Percentiles rank a stretch among this genome's conserved stretches.
These are phyloP conservation scores for Naso thynnoides DNA, from an alignment of 2,797 vertebrate genomes.

Conservation along the genomic window DNA sequence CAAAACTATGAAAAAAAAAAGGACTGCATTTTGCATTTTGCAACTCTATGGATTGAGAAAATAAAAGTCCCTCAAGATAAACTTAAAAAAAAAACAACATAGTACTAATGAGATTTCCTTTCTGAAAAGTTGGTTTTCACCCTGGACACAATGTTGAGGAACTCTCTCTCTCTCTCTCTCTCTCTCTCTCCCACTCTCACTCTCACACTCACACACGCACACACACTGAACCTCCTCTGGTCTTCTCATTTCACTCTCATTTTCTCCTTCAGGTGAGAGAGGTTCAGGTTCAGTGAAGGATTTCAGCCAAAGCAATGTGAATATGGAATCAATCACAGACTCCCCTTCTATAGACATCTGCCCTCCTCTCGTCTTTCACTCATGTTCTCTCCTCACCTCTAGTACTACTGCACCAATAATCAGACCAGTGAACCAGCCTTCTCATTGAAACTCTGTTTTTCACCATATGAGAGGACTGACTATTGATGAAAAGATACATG, in stretches of 20 bases:
- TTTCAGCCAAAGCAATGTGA: constrained; percentile 38
- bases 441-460: neutral
- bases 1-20: neutral
- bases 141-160: too few relatives aligned
- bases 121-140: constrained; percentile 11
- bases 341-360: constrained; percentile 38
- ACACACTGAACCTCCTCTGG: neutral
- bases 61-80: neutral
- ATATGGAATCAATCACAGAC: constrained; percentile 44
- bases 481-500: neutral
- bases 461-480: neutral
- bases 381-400: constrained; percentile 18
- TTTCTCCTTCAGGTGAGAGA: constrained; percentile 44
- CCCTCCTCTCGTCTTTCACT: constrained; percentile 5
- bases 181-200: too few relatives aligned
- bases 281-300: neutral
- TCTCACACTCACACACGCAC: neutral
- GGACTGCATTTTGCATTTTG: neutral
- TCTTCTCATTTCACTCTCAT: constrained; percentile 35
- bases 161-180: too few relatives aligned
- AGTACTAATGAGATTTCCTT: neutral
- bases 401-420: neutral
- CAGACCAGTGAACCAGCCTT: neutral
- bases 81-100: neutral
- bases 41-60: neutral